Evolutionary conservation across 2,888 invertebrate species (phyloP).

Genomic region (Acanthosepion lycidas): DNA sequence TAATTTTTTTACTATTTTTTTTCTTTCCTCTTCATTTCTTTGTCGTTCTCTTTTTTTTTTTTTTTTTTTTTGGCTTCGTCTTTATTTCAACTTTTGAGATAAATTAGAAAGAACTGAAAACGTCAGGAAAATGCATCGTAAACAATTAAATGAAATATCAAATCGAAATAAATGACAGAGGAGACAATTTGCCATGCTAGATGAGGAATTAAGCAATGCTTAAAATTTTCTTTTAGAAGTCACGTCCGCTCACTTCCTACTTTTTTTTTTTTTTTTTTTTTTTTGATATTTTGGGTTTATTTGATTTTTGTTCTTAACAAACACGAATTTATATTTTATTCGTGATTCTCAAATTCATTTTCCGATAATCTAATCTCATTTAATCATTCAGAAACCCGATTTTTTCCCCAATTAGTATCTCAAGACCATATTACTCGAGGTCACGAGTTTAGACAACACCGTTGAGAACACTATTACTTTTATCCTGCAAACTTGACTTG

Average conservation of each 20-base stretch:
- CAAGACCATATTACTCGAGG: background rate
- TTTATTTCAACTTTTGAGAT: slow-evolving; percentile 17
- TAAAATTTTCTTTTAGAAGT: background rate
- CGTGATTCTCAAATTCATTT: background rate
- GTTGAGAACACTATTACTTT: background rate
- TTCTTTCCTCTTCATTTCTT: background rate
- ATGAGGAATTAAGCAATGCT: slow-evolving; percentile 21
- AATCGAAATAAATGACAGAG: background rate
- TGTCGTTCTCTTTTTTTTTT: background rate
- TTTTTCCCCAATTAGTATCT: background rate
- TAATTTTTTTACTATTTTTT: background rate
- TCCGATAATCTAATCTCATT: slow-evolving; percentile 33
- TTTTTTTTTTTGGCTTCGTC: background rate
- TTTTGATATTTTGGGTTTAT: too few species aligned
- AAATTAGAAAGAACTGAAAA: background rate
- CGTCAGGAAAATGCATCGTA: background rate
- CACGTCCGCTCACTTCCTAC: background rate
- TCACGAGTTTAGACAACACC: background rate
- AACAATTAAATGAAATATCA: slow-evolving; percentile 33
- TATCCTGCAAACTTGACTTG: background rate
- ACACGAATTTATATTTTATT: background rate
- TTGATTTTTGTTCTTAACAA: background rate
- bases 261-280: background rate
- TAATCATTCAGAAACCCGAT: background rate
- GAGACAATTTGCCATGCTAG: background rate